Conservation (phyloP, 2,113 vertebrate genomes). For the Globicephala melas region DNA sequence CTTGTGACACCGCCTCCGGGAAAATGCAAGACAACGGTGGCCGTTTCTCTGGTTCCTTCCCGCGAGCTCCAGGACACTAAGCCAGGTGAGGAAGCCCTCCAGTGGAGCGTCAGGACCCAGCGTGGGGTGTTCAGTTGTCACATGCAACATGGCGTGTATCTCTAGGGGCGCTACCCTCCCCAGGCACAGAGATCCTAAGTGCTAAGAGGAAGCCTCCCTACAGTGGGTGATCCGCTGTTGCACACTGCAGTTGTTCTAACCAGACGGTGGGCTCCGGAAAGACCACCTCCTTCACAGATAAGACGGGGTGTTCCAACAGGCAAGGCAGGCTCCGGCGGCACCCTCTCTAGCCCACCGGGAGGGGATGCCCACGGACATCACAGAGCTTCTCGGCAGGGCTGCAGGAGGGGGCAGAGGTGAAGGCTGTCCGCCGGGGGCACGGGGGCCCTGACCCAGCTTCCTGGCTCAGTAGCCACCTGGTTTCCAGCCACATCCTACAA, state of each 20-base stretch:
- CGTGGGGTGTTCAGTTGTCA: not conserved
- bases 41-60: not conserved
- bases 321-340: not conserved
- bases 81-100: not conserved
- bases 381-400: not conserved
- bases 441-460: not conserved
- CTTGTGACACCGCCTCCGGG: not conserved
- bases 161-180: not conserved
- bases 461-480: not conserved
- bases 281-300: not conserved
- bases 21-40: not conserved
- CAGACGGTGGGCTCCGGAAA: not conserved
- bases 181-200: not conserved
- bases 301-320: not conserved
- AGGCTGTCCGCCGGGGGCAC: not conserved
- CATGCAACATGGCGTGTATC: accelerated
- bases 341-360: not conserved
- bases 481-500: constrained; percentile 66
- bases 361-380: not conserved
- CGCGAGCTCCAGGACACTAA: not conserved
- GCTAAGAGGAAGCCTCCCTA: not conserved
- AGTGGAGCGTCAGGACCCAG: not conserved
- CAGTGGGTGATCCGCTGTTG: accelerated
- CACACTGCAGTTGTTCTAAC: too few relatives aligned
- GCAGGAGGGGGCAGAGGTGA: not conserved